These are phyloP conservation scores for Xanthia togata DNA, from an alignment of 2,888 invertebrate species.

Conservation along the genomic window DNA sequence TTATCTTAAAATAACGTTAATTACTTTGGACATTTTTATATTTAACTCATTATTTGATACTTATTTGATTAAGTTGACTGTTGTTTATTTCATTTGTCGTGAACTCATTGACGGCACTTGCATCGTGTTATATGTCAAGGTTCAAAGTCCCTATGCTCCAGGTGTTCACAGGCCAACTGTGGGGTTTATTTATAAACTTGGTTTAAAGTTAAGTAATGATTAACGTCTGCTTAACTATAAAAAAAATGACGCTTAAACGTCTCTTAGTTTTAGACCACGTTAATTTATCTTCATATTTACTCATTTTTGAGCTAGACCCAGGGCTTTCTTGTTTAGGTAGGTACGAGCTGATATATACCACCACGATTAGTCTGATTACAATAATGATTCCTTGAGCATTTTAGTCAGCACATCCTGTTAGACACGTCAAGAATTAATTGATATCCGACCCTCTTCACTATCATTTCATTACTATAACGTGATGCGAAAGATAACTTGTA, in stretches of 20 bases:
- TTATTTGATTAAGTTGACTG: background rate
- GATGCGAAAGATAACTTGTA: background rate
- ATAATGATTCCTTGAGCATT: background rate
- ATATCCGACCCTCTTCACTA: background rate
- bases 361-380: background rate
- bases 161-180: background rate
- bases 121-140: background rate
- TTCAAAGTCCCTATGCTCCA: background rate
- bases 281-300: background rate
- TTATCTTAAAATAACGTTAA: background rate
- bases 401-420: background rate
- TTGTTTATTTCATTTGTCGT: background rate
- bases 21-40: background rate
- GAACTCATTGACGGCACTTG: background rate
- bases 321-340: background rate
- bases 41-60: background rate
- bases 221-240: background rate
- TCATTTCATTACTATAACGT: background rate
- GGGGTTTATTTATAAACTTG: background rate
- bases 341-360: background rate
- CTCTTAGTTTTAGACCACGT: background rate
- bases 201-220: background rate
- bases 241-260: background rate
- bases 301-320: background rate
- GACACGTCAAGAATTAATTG: background rate